A percentile compares a stretch with the other conserved stretches of the same genome.
Conservation (phyloP, 2,797 vertebrate genomes). For the Muscicapa comitata region DNA sequence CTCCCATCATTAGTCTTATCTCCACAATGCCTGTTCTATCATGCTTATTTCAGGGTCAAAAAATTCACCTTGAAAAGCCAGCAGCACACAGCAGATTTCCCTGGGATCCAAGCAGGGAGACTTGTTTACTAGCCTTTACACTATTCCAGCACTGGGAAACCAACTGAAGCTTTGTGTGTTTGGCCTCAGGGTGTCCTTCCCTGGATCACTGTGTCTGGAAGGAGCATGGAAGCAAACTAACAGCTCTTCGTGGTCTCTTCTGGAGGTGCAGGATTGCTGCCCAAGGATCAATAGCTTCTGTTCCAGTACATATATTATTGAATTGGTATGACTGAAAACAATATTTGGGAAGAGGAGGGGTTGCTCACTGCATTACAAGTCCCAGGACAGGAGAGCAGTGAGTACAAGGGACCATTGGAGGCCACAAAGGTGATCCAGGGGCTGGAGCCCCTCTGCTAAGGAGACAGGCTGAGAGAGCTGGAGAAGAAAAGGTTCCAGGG, state of each 20-base stretch:
- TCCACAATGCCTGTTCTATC: neutral
- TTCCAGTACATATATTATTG: neutral
- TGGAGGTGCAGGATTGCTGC: neutral
- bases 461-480: neutral
- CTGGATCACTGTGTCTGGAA: neutral
- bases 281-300: neutral
- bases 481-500: neutral
- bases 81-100: neutral
- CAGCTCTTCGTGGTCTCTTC: neutral
- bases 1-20: slow-evolving; percentile 10
- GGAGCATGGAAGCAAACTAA: neutral
- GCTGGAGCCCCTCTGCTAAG: neutral
- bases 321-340: neutral
- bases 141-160: neutral
- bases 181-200: neutral
- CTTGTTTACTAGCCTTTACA: neutral
- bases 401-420: neutral
- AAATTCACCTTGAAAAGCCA: neutral
- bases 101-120: neutral
- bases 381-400: neutral
- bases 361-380: neutral
- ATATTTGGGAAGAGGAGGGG: neutral
- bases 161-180: neutral
- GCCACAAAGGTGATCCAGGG: neutral
- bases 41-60: slow-evolving; percentile 11